Percentiles rank a stretch among this genome's conserved stretches.
phyloP scores from a whole-genome alignment of 2,113 vertebrate species.

The Leucosticte australis region DNA sequence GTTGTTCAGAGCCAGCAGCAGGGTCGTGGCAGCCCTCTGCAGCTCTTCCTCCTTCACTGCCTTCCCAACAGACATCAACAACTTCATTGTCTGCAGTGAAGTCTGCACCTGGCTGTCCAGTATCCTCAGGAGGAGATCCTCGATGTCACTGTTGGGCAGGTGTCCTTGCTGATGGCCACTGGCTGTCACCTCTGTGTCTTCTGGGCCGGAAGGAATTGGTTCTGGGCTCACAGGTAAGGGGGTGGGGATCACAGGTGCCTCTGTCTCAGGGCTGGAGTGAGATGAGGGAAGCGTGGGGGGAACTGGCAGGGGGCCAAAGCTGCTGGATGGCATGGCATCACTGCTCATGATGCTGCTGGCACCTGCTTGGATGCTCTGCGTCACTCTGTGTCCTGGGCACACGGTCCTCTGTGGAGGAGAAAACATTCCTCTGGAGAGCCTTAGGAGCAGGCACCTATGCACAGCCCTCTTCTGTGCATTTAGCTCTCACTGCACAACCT shows the following conservation, averaged over 20 bases:
- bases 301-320: neutral
- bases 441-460: neutral
- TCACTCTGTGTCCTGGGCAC: neutral
- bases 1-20: slow-evolving; percentile 7
- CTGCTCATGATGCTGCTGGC: fast-evolving
- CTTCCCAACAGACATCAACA: neutral
- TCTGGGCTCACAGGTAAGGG: neutral
- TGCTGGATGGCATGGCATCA: neutral
- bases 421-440: neutral
- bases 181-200: neutral
- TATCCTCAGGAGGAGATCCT: slow-evolving; percentile 33
- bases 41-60: neutral
- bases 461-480: neutral
- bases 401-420: slow-evolving; percentile 20
- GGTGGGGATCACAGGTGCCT: neutral
- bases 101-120: neutral
- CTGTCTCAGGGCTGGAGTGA: neutral
- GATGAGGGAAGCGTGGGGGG: fast-evolving
- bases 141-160: neutral
- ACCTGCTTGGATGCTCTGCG: neutral
- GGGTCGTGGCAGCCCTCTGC: neutral
- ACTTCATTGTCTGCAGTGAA: neutral
- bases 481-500: neutral
- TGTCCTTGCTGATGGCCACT: neutral
- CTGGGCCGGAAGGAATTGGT: neutral